Conservation (phyloP, 2,797 vertebrate genomes). For the Poeciliopsis gracilis region DNA sequence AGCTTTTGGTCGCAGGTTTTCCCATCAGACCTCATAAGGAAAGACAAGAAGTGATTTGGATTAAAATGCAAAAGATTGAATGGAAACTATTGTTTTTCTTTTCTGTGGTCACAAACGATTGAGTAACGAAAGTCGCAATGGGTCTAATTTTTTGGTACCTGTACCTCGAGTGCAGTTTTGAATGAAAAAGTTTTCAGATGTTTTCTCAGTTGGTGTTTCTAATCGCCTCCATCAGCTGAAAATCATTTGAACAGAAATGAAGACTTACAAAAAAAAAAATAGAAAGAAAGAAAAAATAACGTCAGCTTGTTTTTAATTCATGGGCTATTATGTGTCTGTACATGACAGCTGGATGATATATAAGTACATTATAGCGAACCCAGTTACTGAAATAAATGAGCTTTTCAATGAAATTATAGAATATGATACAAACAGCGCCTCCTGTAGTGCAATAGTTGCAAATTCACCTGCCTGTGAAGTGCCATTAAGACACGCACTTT, state of each 20-base stretch:
- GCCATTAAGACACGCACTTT: background rate
- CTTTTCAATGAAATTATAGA: background rate
- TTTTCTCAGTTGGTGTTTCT: background rate
- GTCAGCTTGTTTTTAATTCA: background rate
- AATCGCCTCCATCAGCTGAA: background rate
- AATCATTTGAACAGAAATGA: background rate
- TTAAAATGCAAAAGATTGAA: too few species aligned
- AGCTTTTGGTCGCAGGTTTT: background rate
- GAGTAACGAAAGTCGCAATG: background rate
- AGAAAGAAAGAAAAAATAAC: too few species aligned
- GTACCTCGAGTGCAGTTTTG: background rate
- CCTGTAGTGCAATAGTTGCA: background rate
- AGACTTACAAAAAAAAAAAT: background rate
- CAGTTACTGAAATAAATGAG: background rate
- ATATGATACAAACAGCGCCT: background rate
- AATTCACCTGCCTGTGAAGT: background rate
- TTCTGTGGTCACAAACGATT: background rate
- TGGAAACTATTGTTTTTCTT: background rate
- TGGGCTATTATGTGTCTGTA: too few species aligned
- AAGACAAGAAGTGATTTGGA: background rate
- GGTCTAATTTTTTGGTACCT: too few species aligned
- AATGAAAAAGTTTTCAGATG: background rate
- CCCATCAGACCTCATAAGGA: background rate
- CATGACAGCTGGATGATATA: too few species aligned
- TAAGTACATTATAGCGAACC: background rate